Evolutionary conservation across 2,888 invertebrate species (phyloP), one percentile per base, ranked within the genome.

Genomic region (Capitulum mitella): DNA sequence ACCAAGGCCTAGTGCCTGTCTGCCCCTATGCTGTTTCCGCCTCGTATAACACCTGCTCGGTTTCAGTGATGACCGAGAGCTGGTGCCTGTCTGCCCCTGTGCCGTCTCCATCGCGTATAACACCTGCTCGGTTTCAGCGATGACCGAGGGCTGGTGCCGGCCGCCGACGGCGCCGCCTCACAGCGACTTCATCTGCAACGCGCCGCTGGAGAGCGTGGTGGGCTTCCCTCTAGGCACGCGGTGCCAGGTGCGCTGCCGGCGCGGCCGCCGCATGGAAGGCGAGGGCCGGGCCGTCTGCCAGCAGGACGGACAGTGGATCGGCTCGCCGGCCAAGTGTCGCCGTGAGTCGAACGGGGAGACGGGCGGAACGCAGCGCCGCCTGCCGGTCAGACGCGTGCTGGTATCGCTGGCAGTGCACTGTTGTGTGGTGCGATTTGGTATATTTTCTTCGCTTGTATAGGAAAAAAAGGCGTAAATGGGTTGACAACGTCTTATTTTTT

Each of bases 181-280:
- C 76, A 46, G 46, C 46, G 76, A 76, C 76, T 76, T 46, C 46
- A 76, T 76, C 46, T 76, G 76, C 29, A 46, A 76, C 76, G 14
- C 46, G 16, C 76, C 43, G 29, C 76, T 76, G 29, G 76, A 46
- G 46, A 48, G 46, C 32, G n/a, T 34, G 19, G 78, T 58, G n/a
- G 46, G 75, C 40, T 81, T 79, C 61, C 85, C 85, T 10, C 81
- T 82, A 70, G 87, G 87, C 32, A 86, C 88, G 26, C 85, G 85
- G 83, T 89, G 89, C 83, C 85, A 86, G 81, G 83, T 88, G 80
- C 86, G 87, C 84, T 89, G 89, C 83, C 85, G 86, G 78, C 84
- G 85, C 82, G 90, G 89, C 6, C 76, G 76, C 0, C 70, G 26
- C 40, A 1, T 70, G 10, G 37, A 22, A 26, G 70, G 70, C 26